Conservation (phyloP, 2,888 invertebrate genomes). For the Lithosia quadra region DNA sequence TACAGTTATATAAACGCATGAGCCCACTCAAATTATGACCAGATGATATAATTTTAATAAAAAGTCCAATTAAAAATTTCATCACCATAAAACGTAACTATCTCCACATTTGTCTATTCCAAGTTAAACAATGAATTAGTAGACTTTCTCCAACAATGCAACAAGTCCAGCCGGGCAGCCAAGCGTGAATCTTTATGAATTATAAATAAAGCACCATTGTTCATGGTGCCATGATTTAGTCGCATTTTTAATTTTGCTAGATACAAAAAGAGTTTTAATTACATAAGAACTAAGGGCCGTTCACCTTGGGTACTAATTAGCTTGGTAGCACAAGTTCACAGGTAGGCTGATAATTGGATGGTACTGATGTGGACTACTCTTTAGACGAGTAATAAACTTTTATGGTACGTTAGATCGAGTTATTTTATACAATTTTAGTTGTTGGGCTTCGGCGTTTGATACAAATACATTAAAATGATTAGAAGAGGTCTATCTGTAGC, state of each 20-base stretch:
- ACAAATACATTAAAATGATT: background rate
- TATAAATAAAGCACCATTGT: conserved; percentile 61
- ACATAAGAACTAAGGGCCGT: conserved; percentile 53
- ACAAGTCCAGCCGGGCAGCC: conserved; percentile 50
- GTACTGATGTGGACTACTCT: conserved; percentile 23
- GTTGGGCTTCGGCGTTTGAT: background rate
- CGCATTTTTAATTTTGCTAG: conserved; percentile 62
- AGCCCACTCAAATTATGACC: conserved; percentile 26
- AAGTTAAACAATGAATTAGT: conserved; percentile 53
- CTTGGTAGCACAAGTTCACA: conserved; percentile 39
- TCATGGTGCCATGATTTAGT: conserved; percentile 62
- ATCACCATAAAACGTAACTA: conserved; percentile 33
- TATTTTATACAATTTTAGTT: conserved; percentile 14
- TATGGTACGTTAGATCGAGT: conserved; percentile 21
- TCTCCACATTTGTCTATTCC: conserved; percentile 48
- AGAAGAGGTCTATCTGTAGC: no score
- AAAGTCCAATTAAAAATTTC: conserved; percentile 39
- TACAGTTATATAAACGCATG: conserved; percentile 29
- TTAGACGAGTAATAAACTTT: conserved; percentile 31
- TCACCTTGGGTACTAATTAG: conserved; percentile 58
- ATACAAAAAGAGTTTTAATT: conserved; percentile 59
- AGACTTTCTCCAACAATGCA: conserved; percentile 53
- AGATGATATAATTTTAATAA: conserved; percentile 20
- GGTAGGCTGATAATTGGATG: conserved; percentile 51
- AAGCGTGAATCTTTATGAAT: conserved; percentile 66